Conservation (phyloP, 2,113 vertebrate species). For the Suricata suricatta region DNA sequence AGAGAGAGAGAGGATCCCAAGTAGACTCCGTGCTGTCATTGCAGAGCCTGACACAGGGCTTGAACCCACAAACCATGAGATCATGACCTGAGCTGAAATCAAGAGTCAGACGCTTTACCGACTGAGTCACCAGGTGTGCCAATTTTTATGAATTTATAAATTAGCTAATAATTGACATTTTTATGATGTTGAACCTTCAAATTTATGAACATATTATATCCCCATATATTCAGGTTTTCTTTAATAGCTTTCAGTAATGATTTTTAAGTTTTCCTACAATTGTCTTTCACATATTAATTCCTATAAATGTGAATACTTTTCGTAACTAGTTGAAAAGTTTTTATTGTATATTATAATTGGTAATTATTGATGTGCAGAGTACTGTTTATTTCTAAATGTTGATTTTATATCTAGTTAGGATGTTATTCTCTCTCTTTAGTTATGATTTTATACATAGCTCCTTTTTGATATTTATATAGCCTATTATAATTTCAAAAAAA, state of each 20-base stretch:
- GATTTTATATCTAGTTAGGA: not conserved
- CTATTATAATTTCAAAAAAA: not conserved
- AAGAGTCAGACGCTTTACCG: too few species aligned
- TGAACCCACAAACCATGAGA: too few species aligned
- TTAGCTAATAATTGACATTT: not conserved
- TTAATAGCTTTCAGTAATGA: not conserved
- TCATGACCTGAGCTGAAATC: too few species aligned
- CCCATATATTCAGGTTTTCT: not conserved
- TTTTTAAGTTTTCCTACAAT: not conserved
- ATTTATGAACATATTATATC: not conserved
- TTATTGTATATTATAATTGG: not conserved
- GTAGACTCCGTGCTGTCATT: too few species aligned
- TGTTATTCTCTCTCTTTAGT: not conserved
- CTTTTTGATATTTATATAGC: not conserved
- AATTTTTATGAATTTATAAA: not conserved
- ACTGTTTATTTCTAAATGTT: not conserved
- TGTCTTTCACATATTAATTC: not conserved
- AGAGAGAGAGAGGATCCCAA: too few species aligned
- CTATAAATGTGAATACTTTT: not conserved
- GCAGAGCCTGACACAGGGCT: too few species aligned
- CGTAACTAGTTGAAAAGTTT: not conserved
- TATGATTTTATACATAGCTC: not conserved
- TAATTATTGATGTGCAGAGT: not conserved
- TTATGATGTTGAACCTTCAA: not conserved
- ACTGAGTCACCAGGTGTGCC: too few species aligned